Conservation (phyloP, 2,888 invertebrate species). For the Plebejus anna region DNA sequence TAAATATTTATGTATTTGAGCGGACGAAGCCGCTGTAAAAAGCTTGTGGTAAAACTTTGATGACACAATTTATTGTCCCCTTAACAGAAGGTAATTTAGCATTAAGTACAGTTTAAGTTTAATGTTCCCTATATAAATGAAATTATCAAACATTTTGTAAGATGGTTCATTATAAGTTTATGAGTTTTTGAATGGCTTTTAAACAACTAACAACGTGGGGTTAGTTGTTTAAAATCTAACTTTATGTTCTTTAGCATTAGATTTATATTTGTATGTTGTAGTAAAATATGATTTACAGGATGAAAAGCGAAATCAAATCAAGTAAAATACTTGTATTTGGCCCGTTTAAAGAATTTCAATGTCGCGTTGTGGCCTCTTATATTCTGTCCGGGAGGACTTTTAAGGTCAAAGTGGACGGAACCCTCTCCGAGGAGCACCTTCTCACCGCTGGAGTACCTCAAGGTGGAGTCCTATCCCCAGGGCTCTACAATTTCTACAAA, state of each 20-base stretch:
- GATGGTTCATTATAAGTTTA: constrained; percentile 16
- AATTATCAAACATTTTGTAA: constrained; percentile 8
- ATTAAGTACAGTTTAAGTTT: constrained; percentile 8
- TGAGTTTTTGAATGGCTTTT: constrained; percentile 4
- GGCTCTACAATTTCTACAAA: too few species aligned
- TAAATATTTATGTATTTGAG: too few species aligned
- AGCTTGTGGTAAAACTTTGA: not conserved
- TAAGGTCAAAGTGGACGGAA: too few species aligned
- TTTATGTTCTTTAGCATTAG: not conserved
- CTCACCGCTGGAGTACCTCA: too few species aligned
- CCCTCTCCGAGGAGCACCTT: too few species aligned
- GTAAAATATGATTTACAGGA: not conserved
- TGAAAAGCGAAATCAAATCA: not conserved
- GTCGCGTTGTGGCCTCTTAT: too few species aligned
- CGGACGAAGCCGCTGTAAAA: too few species aligned
- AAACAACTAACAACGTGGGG: not conserved
- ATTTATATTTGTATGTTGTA: not conserved
- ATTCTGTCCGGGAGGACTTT: too few species aligned
- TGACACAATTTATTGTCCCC: not conserved
- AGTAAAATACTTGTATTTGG: too few species aligned
- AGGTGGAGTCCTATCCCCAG: too few species aligned
- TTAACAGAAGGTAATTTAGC: not conserved
- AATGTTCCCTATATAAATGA: constrained; percentile 18
- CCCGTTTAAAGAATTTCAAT: too few species aligned
- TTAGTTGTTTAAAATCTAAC: not conserved